Base-by-base conservation (phyloP, 2,888 invertebrate genomes). In the Eretmocerus hayati region DNA sequence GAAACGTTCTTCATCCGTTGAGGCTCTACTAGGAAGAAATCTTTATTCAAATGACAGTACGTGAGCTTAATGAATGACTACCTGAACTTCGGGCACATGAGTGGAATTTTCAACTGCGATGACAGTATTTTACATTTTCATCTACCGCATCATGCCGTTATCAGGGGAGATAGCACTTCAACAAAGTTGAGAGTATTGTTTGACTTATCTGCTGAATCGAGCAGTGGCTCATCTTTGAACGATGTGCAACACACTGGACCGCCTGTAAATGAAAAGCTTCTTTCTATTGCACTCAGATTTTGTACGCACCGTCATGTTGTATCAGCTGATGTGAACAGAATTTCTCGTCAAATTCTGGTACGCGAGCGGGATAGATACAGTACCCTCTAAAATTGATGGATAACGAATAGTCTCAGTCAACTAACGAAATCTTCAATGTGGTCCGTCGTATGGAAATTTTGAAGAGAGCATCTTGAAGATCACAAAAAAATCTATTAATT, bases 241-340 rank as follows among this genome's bases (percentile, higher is more conserved):
- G 55, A 60, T 1, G 20, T 38, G 0, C 42, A 62, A 20, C 23
- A 54, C 21, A 50, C 55, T 11, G 65, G 64, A 1, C 61, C 63
- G 0, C 50, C 45, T 0, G 40, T 62, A 2, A 62, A 64, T 39
- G 51, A 56, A 6, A 57, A 59, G 16, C 35, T 65, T 1, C 48
- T 58, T 22, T 33, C 5, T 4, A 36, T 33, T 15, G 9, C 48
- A 11, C 1, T 52, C 2, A 35, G 48, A 9, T 37, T 37, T 9
- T 21, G 20, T 13, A 32, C 22, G 18, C 46, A 51, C 23, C 32
- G 21, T 31, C 49, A 44, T 35, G 54, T 49, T 1, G 32, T 54
- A 5, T 45, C 49, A 23, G 46, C 49, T 9, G 51, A 52, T n/a
- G 45, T 52, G 2, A 45, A 22, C 16, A 43, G 48, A 31, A 36